Base-by-base conservation (phyloP, 2,113 vertebrate species). In the Hipposideros armiger region DNA sequence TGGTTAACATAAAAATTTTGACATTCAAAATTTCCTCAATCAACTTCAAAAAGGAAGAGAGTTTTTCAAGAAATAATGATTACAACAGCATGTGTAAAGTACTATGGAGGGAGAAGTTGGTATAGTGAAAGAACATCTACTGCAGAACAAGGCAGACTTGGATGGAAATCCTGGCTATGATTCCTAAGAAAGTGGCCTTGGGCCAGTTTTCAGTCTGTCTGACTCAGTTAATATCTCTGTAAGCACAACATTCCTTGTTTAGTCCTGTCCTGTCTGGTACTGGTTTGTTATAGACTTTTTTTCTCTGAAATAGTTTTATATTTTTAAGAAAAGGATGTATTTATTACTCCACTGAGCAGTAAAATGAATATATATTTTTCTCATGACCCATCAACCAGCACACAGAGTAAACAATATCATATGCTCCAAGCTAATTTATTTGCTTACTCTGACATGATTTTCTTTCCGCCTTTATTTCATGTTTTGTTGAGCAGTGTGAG, bases 341-440 rank as follows among this genome's bases (percentile, higher is more conserved):
- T 76, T 94, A 76, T 85, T 90, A 92, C 81, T 95, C 85, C 88
- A 94, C 32, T 96, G 93, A 97, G n/a, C 88, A 94, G 93, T 95
- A 94, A 96, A 95, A 94, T 95, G 91, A 94, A 90, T 85, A 92
- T 70, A 20, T 77, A 83, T 96, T 58, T 85, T 92, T 87, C 60
- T 94, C 17, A 16, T 88, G 81, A 88, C 4, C 32, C 77, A 95
- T 88, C 82, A 94, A 58, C 32, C 85, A 92, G 19, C 30, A 82
- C 45, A 95, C 20, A 93, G 40, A 86, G 32, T 86, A 85, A 93
- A 50, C 56, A 86, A 60, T 74, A 86, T 54, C 24, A 64, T 24
- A 70, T 84, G 62, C 30, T 84, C 28, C 52, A 50, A 80, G 87
- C 28, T 70, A 84, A 84, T 84, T 95, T 74, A 84, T 89, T 60